phyloP scores from a whole-genome alignment of 2,797 vertebrate genomes.

The Enteromius thamalakanensis region DNA sequence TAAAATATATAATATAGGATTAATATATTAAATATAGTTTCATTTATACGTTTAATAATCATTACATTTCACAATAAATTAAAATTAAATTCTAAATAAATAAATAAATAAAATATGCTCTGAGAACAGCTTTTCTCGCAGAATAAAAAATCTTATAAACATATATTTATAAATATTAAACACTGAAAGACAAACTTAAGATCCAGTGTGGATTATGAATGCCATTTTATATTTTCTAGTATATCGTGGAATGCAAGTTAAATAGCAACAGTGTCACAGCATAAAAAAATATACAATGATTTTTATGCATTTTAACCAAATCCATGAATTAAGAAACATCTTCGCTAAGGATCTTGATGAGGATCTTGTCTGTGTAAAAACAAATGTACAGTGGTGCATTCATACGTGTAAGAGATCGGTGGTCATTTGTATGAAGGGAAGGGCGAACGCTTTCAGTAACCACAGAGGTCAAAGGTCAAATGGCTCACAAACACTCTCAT shows the following conservation, averaged over 20 bases:
- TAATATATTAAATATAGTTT: background rate
- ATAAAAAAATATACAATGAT: background rate
- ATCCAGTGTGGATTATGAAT: background rate
- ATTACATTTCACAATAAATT: background rate
- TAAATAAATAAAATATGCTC: background rate
- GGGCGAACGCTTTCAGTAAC: constrained; percentile 1
- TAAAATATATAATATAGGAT: too few relatives aligned
- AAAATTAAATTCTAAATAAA: background rate
- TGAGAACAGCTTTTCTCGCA: background rate
- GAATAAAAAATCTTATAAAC: background rate
- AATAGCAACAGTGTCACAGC: background rate
- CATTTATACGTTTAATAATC: background rate
- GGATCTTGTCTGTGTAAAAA: background rate
- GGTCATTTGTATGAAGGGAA: background rate
- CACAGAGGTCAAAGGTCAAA: constrained; percentile 60
- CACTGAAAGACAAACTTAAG: background rate
- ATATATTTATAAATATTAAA: background rate
- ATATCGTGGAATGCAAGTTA: background rate
- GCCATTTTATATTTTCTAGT: background rate
- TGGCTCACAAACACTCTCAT: constrained; percentile 71
- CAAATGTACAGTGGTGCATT: constrained; percentile 25
- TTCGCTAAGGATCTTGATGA: background rate
- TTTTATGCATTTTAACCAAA: background rate
- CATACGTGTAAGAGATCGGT: constrained; percentile 1
- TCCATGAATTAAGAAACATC: background rate